These are phyloP conservation scores for Tupaia chinensis DNA, from an alignment of 2,113 vertebrate species.

Conservation along the genomic window DNA sequence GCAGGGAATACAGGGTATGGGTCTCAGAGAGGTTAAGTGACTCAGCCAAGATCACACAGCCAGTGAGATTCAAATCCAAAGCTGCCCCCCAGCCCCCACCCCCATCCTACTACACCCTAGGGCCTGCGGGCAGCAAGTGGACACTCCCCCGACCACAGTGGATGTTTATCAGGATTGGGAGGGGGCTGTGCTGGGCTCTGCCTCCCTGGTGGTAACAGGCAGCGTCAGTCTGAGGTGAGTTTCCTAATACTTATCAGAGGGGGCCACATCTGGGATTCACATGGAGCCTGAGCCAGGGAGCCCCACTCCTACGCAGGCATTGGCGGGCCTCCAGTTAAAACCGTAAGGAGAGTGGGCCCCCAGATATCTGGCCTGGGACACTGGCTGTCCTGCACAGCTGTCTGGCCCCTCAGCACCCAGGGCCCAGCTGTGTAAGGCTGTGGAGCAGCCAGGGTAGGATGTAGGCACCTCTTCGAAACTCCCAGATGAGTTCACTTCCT, in stretches of 20 bases:
- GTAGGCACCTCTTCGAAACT: background rate
- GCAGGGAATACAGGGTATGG: background rate
- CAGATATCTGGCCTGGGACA: background rate
- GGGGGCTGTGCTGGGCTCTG: background rate
- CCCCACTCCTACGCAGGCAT: background rate
- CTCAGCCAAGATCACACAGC: background rate
- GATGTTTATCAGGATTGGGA: background rate
- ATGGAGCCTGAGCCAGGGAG: background rate
- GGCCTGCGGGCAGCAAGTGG: background rate
- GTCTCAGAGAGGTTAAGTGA: background rate
- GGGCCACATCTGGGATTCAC: background rate
- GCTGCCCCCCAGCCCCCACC: too few relatives aligned
- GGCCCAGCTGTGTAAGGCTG: background rate
- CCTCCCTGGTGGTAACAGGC: background rate
- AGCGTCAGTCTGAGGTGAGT: background rate
- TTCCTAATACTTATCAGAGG: conserved; percentile 12
- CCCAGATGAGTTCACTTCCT: conserved; percentile 40
- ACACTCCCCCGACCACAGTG: too few relatives aligned
- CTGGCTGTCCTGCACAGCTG: background rate
- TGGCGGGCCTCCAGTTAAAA: background rate
- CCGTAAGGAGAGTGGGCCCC: background rate
- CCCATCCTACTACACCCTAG: accelerated
- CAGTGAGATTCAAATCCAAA: accelerated
- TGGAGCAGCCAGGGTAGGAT: background rate
- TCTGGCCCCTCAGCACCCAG: background rate